phyloP scores from a whole-genome alignment of 1,140 invertebrate species.

The Globodera rostochiensis region DNA sequence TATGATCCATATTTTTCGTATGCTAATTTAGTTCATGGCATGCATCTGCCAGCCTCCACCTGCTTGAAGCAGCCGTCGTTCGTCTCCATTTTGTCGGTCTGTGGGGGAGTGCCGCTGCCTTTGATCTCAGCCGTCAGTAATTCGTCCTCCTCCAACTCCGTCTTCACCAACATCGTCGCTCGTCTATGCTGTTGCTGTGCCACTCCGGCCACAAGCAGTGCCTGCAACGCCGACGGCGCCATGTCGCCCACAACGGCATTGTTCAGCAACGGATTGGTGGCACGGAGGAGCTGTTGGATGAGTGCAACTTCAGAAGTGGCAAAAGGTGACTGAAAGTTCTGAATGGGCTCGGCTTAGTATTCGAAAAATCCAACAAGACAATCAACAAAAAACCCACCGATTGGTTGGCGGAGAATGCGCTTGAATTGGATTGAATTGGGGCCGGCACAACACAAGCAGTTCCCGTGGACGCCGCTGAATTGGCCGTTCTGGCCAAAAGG shows the following conservation, averaged over 20 bases:
- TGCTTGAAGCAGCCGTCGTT: neutral
- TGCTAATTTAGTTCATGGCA: no score
- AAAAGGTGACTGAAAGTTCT: neutral
- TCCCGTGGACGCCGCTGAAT: neutral
- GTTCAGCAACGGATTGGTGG: conserved; percentile 13
- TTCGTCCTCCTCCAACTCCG: neutral
- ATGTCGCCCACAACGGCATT: neutral
- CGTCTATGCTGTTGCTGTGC: neutral
- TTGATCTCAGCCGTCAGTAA: neutral
- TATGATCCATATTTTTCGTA: no score
- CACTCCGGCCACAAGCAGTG: neutral
- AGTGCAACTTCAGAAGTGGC: neutral
- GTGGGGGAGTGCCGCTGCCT: neutral
- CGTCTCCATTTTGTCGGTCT: neutral
- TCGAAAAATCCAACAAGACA: neutral
- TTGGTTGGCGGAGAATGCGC: neutral
- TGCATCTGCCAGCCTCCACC: no score
- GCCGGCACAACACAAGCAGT: neutral
- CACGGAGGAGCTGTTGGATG: conserved; percentile 4
- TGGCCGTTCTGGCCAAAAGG: neutral
- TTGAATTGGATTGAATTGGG: neutral
- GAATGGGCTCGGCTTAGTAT: neutral
- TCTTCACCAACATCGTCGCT: neutral
- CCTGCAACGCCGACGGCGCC: neutral
- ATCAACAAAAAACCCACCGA: no score